Evolutionary conservation across 1,140 invertebrate genomes (phyloP).

Genomic region (Drosophila tristis): DNA sequence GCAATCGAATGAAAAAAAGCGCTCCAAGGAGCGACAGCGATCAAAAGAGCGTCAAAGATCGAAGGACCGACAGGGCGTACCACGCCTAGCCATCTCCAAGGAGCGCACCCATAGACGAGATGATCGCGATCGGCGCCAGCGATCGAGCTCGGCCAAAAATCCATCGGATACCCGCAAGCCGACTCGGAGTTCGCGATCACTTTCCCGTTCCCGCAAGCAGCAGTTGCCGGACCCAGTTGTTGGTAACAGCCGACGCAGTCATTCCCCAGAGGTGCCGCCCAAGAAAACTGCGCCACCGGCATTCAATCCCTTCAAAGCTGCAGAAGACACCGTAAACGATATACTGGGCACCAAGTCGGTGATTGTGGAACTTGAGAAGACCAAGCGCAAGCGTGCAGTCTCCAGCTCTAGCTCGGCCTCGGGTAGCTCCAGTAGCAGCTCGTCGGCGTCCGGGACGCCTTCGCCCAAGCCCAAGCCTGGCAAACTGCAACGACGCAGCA

Average conservation of each 20-base stretch:
- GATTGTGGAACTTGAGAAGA: slow-evolving; percentile 67
- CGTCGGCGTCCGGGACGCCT: slow-evolving; percentile 33
- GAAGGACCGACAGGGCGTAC: slow-evolving; percentile 16
- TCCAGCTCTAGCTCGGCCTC: slow-evolving; percentile 63
- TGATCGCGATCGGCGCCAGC: slow-evolving; percentile 25
- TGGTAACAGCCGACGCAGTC: slow-evolving; percentile 12
- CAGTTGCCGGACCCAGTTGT: slow-evolving; percentile 1
- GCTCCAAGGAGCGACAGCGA: slow-evolving; percentile 27
- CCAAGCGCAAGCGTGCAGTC: slow-evolving; percentile 51
- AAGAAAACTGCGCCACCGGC: slow-evolving; percentile 48
- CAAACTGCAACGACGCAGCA: slow-evolving; percentile 51
- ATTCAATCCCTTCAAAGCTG: slow-evolving; percentile 73
- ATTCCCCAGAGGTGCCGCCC: slow-evolving; percentile 40
- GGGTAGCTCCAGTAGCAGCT: slow-evolving; percentile 50
- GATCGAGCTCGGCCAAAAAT: slow-evolving; percentile 30
- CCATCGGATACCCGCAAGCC: slow-evolving; percentile 34
- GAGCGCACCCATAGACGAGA: slow-evolving; percentile 11
- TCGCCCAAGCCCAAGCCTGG: slow-evolving; percentile 53
- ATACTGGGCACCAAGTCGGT: slow-evolving; percentile 72
- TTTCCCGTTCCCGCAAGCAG: slow-evolving; percentile 29
- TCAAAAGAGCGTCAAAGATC: slow-evolving; percentile 39
- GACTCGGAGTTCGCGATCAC: slow-evolving; percentile 33
- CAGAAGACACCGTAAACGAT: slow-evolving; percentile 72
- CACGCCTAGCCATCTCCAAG: slow-evolving; percentile 18
- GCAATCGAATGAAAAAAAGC: slow-evolving; percentile 23